Percentiles rank a stretch among this genome's conserved stretches.
These are phyloP conservation scores for Chirona hameri DNA, from an alignment of 2,888 invertebrate genomes.

Conservation along the genomic window DNA sequence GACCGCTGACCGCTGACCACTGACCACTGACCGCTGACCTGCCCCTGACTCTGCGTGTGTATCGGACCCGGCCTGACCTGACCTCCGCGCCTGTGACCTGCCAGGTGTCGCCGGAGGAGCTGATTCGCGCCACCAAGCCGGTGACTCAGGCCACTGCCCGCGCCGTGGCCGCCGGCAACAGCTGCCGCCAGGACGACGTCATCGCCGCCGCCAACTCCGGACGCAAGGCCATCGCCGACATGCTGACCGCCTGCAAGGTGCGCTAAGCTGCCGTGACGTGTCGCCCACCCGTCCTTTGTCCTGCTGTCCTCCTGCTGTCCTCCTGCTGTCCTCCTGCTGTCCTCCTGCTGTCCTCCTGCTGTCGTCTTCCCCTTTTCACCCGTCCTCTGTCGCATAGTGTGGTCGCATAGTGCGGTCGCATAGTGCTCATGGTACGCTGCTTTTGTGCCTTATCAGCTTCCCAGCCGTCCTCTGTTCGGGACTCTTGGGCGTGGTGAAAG, in stretches of 20 bases:
- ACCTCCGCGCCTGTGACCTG: conserved; percentile 46
- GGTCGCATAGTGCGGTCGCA: too few relatives aligned
- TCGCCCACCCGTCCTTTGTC: too few relatives aligned
- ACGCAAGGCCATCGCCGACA: conserved; percentile 87
- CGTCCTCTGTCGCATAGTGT: too few relatives aligned
- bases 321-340: too few relatives aligned
- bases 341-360: too few relatives aligned
- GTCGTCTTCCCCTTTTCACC: too few relatives aligned
- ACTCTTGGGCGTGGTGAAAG: too few relatives aligned
- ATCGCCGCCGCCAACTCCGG: conserved; percentile 95
- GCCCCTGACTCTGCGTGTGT: too few relatives aligned
- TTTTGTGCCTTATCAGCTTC: too few relatives aligned
- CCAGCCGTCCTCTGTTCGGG: too few relatives aligned
- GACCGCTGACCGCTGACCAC: conserved; percentile 64
- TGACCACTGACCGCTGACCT: neutral
- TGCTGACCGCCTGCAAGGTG: conserved; percentile 82
- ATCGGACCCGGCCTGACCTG: neutral
- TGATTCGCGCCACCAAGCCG: conserved; percentile 87
- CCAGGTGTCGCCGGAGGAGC: conserved; percentile 79
- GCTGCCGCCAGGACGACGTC: conserved; percentile 87
- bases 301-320: too few relatives aligned
- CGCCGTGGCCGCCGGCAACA: conserved; percentile 89
- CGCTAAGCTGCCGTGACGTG: conserved; percentile 31
- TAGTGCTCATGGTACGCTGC: too few relatives aligned
- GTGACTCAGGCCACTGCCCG: conserved; percentile 92